Base-by-base conservation (phyloP, 2,888 invertebrate genomes). In the Agriopis leucophaearia region DNA sequence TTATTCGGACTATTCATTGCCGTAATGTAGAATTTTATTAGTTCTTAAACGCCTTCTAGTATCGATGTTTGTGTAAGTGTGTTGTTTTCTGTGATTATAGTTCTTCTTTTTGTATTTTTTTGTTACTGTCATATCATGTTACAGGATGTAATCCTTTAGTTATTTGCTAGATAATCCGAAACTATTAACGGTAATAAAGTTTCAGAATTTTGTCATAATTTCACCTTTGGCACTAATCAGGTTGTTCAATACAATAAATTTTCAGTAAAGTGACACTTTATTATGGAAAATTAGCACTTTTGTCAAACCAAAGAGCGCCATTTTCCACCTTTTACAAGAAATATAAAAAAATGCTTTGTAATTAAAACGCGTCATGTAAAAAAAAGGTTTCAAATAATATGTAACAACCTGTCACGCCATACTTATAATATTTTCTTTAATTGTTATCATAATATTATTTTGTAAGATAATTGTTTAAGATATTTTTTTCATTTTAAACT, bases 1-100 rank as follows among this genome's bases (percentile, higher is more conserved):
- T 64, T 55, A 77, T 83, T 89, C 91, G 91, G 91, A 91, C 90
- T 91, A 88, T 74, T 87, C 89, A 90, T 88, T 92, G 90, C 94
- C 90, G 91, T 92, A 84, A 50, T 42, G 68, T 81, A 77, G 78
- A 84, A 87, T 87, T 86, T 88, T 88, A 84, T 90, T 90, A 88
- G 86, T 91, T 88, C 83, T 88, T 87, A 84, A 79, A 74, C 18
- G 79, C 78, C 77, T 85, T 80, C 42, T 82, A 80, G 76, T 81
- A 81, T 85, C 74, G 73, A 77, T 82, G 77, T 84, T 40, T 81
- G 79, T 81, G 75, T 86, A 83, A 82, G 83, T 82, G 81, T 86
- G 81, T 91, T 84, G 84, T 88, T 88, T 86, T 89, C 90, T 92
- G 92, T 93, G 92, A 91, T 93, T 91, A 84, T 85, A 81, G 83